These are phyloP conservation scores for Tipula lateralis DNA, from an alignment of 2,888 invertebrate species.

Conservation along the genomic window DNA sequence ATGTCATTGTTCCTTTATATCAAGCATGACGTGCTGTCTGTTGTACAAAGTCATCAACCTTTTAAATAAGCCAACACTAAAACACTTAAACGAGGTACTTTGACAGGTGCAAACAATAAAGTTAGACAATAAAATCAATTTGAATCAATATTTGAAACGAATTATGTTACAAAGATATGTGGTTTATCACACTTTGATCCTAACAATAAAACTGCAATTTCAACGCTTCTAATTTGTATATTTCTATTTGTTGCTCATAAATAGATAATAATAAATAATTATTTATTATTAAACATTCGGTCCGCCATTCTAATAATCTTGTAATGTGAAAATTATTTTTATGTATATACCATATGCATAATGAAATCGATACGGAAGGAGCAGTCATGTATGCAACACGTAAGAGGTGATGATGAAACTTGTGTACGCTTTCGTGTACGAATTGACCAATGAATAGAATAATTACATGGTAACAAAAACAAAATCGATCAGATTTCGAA, in stretches of 20 bases:
- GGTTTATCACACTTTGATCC: background rate
- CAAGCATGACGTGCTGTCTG: background rate
- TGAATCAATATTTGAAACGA: background rate
- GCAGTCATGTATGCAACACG: background rate
- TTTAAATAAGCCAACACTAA: background rate
- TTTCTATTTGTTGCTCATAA: background rate
- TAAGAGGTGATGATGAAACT: background rate
- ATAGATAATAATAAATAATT: background rate
- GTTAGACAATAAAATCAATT: background rate
- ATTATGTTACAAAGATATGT: background rate
- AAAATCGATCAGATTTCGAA: background rate
- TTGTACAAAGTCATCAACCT: background rate
- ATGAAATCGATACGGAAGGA: background rate
- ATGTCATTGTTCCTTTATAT: slow-evolving; percentile 1
- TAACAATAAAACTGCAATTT: background rate
- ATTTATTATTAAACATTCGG: background rate
- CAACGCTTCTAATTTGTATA: too few species aligned
- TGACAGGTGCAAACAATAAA: background rate
- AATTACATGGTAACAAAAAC: background rate
- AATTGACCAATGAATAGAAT: background rate
- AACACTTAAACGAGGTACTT: background rate
- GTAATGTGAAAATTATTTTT: background rate
- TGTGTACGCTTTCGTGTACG: background rate
- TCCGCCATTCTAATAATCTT: background rate
- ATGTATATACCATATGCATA: background rate